Evolutionary conservation across 2,113 vertebrate genomes (phyloP), one percentile per base, ranked within the genome.

Genomic region (Scartelaos histophorus): DNA sequence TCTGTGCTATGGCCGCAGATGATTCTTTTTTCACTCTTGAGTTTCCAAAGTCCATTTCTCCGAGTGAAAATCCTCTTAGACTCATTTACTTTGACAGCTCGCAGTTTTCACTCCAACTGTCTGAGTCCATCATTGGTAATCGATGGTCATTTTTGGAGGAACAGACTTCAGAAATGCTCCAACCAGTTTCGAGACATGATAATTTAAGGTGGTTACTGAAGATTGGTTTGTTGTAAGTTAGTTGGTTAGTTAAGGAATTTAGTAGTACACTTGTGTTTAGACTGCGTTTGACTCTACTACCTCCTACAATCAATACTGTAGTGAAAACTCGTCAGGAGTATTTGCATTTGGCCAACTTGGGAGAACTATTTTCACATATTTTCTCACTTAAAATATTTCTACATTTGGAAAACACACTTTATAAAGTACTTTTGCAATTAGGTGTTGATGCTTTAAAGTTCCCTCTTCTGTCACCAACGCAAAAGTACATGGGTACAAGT

Each of bases 121-220:
- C 61, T 64, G 34, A 43, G 61, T 19, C 61, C 61, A 64, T 64
- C 61, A 64, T 38, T 38, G 29, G 61, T 64, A 64, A 64, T 64
- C 61, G 19, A 64, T 64, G 34, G 29, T 38, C 61, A 64, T 64
- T 64, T 61, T 62, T 62, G 25, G 16, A 17, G 13, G 34, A 62
- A 62, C 25, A 62, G 60, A 35, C 60, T 62, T 64, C 16, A 38
- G 29, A 43, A 38, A 64, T 21, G 61, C 15, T 38, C 34, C 43
- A 38, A 43, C 34, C 43, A 34, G 29, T 64, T 64, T 38, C 61
- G 11, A n/a, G 17, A 21, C 61, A 64, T 64, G 15, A 64, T 64
- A 10, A 13, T 64, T 64, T 21, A 10, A 62, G 6, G 35, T 19
- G 12, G 61, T 61, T 16, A 15, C 34, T 11, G 35, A n/a, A 43